phyloP scores from a whole-genome alignment of 2,113 vertebrate genomes.

The Pionites leucogaster region DNA sequence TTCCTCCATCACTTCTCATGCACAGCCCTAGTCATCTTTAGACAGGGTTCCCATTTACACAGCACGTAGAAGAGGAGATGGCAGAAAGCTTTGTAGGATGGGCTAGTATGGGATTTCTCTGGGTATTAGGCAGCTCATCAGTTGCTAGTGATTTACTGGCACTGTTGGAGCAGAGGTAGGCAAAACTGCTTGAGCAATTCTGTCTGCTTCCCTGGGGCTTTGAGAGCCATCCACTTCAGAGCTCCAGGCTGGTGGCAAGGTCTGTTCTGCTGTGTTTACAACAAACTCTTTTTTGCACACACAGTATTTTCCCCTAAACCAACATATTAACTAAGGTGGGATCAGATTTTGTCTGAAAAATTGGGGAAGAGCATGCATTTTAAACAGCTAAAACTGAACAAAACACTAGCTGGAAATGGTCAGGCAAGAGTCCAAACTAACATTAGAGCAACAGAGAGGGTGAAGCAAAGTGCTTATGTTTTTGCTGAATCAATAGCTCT shows the following conservation, averaged over 20 bases:
- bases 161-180: neutral
- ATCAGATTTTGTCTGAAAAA: constrained; percentile 1
- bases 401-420: constrained; percentile 7
- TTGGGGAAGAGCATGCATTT: neutral
- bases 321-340: neutral
- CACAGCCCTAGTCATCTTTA: neutral
- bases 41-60: neutral
- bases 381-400: constrained; percentile 55
- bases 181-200: neutral
- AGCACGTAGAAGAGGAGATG: neutral
- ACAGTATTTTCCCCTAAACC: neutral
- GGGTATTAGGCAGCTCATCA: neutral
- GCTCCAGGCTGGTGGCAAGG: neutral
- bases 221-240: neutral
- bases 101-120: neutral
- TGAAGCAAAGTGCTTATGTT: constrained; percentile 23
- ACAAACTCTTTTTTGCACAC: neutral
- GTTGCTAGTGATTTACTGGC: neutral
- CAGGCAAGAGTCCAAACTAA: constrained; percentile 58
- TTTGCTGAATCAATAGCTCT: constrained; percentile 45
- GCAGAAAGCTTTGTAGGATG: neutral
- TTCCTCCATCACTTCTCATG: neutral
- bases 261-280: neutral
- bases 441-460: neutral
- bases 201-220: neutral